A percentile compares a stretch with the other conserved stretches of the same genome.
These are phyloP conservation scores for Resseliella maxima DNA, from an alignment of 2,888 invertebrate species.

Conservation along the genomic window DNA sequence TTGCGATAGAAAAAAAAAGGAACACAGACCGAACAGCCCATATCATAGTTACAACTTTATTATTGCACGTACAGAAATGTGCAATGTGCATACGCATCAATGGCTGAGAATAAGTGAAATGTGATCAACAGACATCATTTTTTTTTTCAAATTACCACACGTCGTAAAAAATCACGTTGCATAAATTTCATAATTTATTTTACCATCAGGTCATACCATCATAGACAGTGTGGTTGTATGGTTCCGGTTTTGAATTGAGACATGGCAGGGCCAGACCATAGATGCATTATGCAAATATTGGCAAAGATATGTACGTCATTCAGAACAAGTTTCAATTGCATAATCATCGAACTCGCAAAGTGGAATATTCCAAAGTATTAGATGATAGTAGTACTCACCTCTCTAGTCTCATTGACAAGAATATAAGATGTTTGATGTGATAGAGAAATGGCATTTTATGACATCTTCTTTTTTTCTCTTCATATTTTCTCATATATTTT, in stretches of 20 bases:
- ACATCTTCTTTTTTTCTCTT: not conserved
- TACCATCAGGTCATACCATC: not conserved
- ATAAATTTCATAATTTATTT: constrained; percentile 53
- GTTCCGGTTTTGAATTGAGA: not conserved
- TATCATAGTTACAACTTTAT: constrained; percentile 34
- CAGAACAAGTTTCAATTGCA: constrained; percentile 46
- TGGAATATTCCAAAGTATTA: constrained; percentile 36
- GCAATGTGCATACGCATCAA: constrained; percentile 12
- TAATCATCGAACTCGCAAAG: not conserved
- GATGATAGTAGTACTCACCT: not conserved
- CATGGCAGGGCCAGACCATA: not conserved
- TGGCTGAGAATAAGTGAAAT: not conserved
- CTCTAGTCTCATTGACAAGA: not conserved
- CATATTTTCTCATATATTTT: not conserved
- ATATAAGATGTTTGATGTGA: not conserved
- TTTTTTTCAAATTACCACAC: constrained; percentile 48
- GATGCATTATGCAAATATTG: not conserved
- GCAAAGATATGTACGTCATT: constrained; percentile 1
- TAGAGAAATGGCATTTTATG: constrained; percentile 23
- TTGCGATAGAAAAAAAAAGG: not conserved
- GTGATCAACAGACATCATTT: constrained; percentile 41
- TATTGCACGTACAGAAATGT: not conserved
- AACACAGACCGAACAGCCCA: not conserved
- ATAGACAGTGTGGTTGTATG: not conserved
- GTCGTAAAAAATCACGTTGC: constrained; percentile 41